A percentile compares a stretch with the other conserved stretches of the same genome.
phyloP scores from a whole-genome alignment of 2,113 vertebrate species.

The Pandion haliaetus region DNA sequence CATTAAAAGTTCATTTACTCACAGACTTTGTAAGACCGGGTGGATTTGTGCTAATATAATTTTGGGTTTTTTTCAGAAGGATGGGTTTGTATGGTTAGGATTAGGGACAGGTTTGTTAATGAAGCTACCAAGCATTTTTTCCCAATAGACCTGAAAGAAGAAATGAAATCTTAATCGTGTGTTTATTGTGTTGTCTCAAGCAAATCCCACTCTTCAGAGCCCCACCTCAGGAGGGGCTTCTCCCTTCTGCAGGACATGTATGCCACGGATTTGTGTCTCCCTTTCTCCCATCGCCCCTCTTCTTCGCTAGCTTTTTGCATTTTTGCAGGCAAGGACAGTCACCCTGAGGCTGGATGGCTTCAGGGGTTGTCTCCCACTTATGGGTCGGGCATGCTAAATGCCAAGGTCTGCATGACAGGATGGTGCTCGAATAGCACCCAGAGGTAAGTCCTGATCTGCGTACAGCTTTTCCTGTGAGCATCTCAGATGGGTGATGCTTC shows the following conservation, averaged over 20 bases:
- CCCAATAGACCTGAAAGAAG: not conserved
- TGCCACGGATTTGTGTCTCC: not conserved
- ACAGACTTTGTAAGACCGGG: not conserved
- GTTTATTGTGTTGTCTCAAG: not conserved
- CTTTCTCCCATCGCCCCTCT: not conserved
- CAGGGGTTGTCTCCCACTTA: not conserved
- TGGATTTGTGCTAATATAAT: slow-evolving; percentile 1
- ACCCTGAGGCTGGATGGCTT: not conserved
- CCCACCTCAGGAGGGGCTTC: not conserved
- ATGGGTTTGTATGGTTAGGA: not conserved
- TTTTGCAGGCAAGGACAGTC: not conserved
- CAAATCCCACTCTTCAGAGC: not conserved
- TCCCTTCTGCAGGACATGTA: not conserved
- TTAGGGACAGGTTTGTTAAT: slow-evolving; percentile 37
- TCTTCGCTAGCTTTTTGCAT: not conserved
- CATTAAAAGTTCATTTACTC: slow-evolving; percentile 67
- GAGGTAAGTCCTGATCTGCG: not conserved
- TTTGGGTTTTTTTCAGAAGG: not conserved
- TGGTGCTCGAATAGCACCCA: not conserved
- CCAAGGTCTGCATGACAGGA: not conserved
- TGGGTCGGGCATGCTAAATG: not conserved
- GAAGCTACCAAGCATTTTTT: not conserved
- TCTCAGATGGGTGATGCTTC: not conserved
- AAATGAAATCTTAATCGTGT: not conserved
- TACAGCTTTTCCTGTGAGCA: not conserved